Base-by-base conservation (phyloP, 2,113 vertebrate species). In the Chloropsis hardwickii region DNA sequence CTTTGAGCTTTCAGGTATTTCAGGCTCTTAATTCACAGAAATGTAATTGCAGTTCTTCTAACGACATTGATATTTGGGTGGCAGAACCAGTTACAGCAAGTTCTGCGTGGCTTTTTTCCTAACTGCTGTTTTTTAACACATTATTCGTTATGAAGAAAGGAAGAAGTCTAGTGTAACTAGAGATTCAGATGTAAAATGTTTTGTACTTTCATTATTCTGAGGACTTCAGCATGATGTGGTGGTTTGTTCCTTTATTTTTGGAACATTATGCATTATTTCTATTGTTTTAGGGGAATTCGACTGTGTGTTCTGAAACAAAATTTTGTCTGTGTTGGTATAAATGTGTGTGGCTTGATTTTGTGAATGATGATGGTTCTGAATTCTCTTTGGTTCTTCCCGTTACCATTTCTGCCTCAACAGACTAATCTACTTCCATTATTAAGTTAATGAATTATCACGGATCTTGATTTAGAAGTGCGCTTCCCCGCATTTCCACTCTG, bases 1-100 rank as follows among this genome's bases (percentile, higher is more conserved):
- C 65, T 86, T 83, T 93, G 42, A 70, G 73, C 48, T 88, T 85
- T n/a, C 90, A 92, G 69, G 91, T 93, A 88, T 88, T 95, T 94
- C 88, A 93, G 56, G 83, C 82, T 95, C 44, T 82, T 86, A 57
- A 57, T 24, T 61, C 33, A 20, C 57, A 74, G 87, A 88, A 88
- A 57, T 72, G 58, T 86, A 93, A 86, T 90, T 82, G 73, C 37
- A 81, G 47, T 82, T 93, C 27, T 91, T 61, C 60, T 92, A 69
- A 77, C 62, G 86, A 50, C 61, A 48, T 35, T 78, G 69, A 58
- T 86, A 92, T 71, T 90, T 91, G 60, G 22, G 54, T 66, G 35
- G 76, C 28, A 80, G 54, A 93, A 85, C 96, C 71, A 88, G 90
- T 82, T 93, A 54, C 23, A 48, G 51, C 83, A 87, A 92, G 89